Evolutionary conservation across 2,797 vertebrate genomes (phyloP), one percentile per base, ranked within the genome.

Genomic region (Cuniculus paca): DNA sequence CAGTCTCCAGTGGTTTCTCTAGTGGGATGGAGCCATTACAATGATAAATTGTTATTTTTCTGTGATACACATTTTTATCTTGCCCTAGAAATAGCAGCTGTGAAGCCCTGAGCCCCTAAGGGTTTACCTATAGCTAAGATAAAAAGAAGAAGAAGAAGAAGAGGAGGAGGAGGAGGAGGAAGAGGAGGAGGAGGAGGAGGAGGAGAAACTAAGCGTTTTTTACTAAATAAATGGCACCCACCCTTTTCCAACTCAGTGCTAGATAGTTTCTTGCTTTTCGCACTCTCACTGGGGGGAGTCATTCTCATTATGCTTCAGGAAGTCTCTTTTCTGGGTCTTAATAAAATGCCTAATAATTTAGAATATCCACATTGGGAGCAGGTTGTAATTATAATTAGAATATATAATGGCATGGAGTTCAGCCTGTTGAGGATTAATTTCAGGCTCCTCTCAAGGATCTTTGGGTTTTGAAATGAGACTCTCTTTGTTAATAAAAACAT

Each of bases 1-100:
- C 88, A 87, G 82, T 97, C 94, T 96, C 95, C 28, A 63, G 96
- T 90, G 97, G 74, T 50, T 96, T 95, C 94, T 83, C 26, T 31
- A 85, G 93, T 52, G 79, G 52, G 90, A 84, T 88, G 50, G 82
- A 94, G 79, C 88, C 39, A 45, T 96, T 86, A 90, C 65, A 45
- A 28, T 96, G 96, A 97, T 97, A 70, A 97, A 96, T 97, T 22
- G 50, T 48, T 82, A 34, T 83, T 96, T 97, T 94, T 50, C 95
- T 80, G 28, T 52, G 95, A 87, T 83, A 26, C 5, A 6, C 65
- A 5, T 94, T 96, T 97, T 95, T 95, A 92, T 92, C 82, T 89
- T 42, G 92, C 88, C 79, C 97, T 87, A 88, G 95, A 96, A 97
- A 97, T 34, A 92, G 90, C 48, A 74, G 52, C 60, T 54, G 87